Conservation (phyloP, 2,113 vertebrate genomes). For the Tylochromis polylepis region DNA sequence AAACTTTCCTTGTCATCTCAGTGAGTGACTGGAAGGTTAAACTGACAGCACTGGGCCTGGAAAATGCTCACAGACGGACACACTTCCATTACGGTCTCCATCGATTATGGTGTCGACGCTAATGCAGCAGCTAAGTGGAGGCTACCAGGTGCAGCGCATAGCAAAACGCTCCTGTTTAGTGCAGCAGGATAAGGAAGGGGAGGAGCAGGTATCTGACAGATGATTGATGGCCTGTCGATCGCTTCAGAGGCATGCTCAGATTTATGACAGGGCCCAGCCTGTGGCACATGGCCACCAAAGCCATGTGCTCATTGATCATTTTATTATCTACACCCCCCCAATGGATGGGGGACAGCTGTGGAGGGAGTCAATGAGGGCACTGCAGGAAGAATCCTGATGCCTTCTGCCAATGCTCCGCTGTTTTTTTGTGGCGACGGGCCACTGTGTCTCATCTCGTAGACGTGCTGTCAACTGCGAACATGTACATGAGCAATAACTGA, state of each 20-base stretch:
- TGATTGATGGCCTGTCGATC: slow-evolving; percentile 68
- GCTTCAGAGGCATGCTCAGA: slow-evolving; percentile 56
- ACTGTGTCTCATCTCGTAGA: slow-evolving; percentile 19
- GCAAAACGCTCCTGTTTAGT: slow-evolving; percentile 2
- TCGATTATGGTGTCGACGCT: slow-evolving; percentile 27
- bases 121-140: slow-evolving; percentile 39
- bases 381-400: slow-evolving; percentile 42
- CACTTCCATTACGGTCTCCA: slow-evolving; percentile 36
- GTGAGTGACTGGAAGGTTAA: slow-evolving; percentile 38
- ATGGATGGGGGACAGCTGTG: slow-evolving; percentile 61
- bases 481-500: neutral
- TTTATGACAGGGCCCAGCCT: slow-evolving; percentile 53
- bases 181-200: slow-evolving; percentile 26
- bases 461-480: neutral
- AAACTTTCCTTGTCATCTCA: slow-evolving; percentile 30
- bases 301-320: slow-evolving; percentile 57
- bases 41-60: slow-evolving; percentile 25
- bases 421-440: slow-evolving; percentile 7
- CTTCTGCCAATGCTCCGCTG: slow-evolving; percentile 43
- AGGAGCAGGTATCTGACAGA: slow-evolving; percentile 36
- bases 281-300: slow-evolving; percentile 30
- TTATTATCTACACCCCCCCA: slow-evolving; percentile 45
- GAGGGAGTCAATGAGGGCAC: slow-evolving; percentile 58
- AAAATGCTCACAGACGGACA: slow-evolving; percentile 30
- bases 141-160: slow-evolving; percentile 27